A percentile compares a stretch with the other conserved stretches of the same genome.
These are phyloP conservation scores for Chaetodon auriga DNA, from an alignment of 2,113 vertebrate genomes.

Conservation along the genomic window DNA sequence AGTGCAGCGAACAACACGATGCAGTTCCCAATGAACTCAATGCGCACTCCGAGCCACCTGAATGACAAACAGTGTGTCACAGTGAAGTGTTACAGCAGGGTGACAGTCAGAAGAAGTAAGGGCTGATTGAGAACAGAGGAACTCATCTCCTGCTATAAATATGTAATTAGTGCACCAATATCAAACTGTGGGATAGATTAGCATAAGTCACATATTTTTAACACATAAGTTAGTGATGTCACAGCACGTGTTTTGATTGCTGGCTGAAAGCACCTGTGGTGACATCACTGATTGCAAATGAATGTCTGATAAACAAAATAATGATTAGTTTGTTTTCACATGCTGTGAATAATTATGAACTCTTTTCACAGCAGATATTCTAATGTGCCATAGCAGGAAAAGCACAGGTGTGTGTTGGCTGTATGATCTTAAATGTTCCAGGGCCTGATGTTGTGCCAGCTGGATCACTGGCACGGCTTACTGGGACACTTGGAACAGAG, in stretches of 20 bases:
- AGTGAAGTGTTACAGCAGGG: not conserved
- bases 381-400: too few relatives aligned
- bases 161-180: too few relatives aligned
- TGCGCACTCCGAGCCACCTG: conserved; percentile 94
- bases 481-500: not conserved
- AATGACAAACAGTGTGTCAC: not conserved
- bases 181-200: not conserved
- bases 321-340: too few relatives aligned
- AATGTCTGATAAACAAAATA: too few relatives aligned
- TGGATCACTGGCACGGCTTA: not conserved
- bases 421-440: not conserved
- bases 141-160: not conserved
- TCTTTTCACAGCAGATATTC: not conserved
- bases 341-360: too few relatives aligned
- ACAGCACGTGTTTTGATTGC: not conserved
- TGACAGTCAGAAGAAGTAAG: not conserved
- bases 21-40: conserved; percentile 96
- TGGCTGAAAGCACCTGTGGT: too few relatives aligned
- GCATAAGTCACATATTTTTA: not conserved
- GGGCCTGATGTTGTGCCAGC: not conserved
- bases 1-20: conserved; percentile 94
- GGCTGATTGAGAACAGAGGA: not conserved
- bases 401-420: not conserved
- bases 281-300: not conserved
- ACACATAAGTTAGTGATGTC: not conserved